Evolutionary conservation across 2,888 invertebrate genomes (phyloP).

Genomic region (Caenorhabditis sulstoni): DNA sequence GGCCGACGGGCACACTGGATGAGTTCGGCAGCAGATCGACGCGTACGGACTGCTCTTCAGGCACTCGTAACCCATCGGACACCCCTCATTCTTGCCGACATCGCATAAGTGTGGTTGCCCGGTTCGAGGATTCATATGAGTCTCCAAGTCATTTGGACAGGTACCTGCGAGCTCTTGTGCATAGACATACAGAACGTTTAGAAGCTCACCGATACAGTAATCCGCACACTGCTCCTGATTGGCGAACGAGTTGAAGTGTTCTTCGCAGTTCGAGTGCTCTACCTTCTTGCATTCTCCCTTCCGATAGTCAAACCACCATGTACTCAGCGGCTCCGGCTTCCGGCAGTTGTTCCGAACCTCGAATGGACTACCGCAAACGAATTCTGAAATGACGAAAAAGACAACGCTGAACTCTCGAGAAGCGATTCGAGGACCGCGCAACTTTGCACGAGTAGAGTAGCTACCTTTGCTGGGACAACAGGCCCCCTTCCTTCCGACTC

Average conservation of each 20-base stretch:
- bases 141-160: constrained; percentile 63
- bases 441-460: too few relatives aligned
- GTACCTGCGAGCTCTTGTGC: constrained; percentile 31
- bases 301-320: constrained; percentile 68
- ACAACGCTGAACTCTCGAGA: not conserved
- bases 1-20: constrained; percentile 68
- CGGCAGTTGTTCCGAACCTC: constrained; percentile 63
- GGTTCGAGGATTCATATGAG: constrained; percentile 64
- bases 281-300: constrained; percentile 65
- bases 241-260: constrained; percentile 74
- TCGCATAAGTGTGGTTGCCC: constrained; percentile 72
- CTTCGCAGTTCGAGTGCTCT: constrained; percentile 63
- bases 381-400: constrained; percentile 58
- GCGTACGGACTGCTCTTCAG: constrained; percentile 66
- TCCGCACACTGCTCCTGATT: constrained; percentile 74
- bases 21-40: constrained; percentile 70
- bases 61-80: constrained; percentile 72
- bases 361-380: constrained; percentile 68
- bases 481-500: constrained; percentile 63
- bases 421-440: not conserved
- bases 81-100: constrained; percentile 60
- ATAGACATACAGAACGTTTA: not conserved
- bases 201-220: constrained; percentile 67
- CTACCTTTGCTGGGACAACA: constrained; percentile 73
- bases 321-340: constrained; percentile 28